Evolutionary conservation across 2,113 vertebrate species (phyloP), one percentile per base, ranked within the genome.

Genomic region (Spea multiplicata): DNA sequence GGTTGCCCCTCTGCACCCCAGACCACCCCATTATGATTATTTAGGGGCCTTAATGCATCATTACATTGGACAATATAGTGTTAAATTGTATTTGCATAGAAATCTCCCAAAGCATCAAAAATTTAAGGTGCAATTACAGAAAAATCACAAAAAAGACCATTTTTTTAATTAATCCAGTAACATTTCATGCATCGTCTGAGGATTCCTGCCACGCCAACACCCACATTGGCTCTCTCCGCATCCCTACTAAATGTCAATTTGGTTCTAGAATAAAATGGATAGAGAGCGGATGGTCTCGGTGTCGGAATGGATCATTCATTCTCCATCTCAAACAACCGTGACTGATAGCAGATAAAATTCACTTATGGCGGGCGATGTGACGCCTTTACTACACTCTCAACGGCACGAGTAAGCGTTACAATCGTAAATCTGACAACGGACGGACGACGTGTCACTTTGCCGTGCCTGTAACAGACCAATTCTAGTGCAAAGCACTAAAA

Each of bases 341-440:
- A 72, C 69, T 79, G 77, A 73, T 79, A 53, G 71, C 16, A 59
- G 52, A 55, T 78, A 46, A 55, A 73, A 66, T 79, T 64, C 61
- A 79, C 61, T 53, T 66, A 66, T 79, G 64, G 65, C 77, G 16
- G 46, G 65, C 77, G 16, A 46, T 64, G 44, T 8, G 44, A 4
- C 13, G 50, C 13, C 61, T 66, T 44, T 30, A 65, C 49, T 47
- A 55, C 30, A 62, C 66, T 45, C 48, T 16, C 62, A 66, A 65
- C 68, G 30, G 12, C 47, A 10, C 50, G 46, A 78, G 30, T 59
- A 78, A 57, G 52, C 46, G 13, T 50, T 66, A 59, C 70, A 73
- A 73, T 66, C 48, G 77, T 73, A 79, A 55, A 55, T 10, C 50
- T 52, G 76, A 55, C 30, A 30, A 14, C 66, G 17, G 44, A 44